These are phyloP conservation scores for Apogon talboti DNA, from an alignment of 2,797 vertebrate genomes.

Conservation along the genomic window DNA sequence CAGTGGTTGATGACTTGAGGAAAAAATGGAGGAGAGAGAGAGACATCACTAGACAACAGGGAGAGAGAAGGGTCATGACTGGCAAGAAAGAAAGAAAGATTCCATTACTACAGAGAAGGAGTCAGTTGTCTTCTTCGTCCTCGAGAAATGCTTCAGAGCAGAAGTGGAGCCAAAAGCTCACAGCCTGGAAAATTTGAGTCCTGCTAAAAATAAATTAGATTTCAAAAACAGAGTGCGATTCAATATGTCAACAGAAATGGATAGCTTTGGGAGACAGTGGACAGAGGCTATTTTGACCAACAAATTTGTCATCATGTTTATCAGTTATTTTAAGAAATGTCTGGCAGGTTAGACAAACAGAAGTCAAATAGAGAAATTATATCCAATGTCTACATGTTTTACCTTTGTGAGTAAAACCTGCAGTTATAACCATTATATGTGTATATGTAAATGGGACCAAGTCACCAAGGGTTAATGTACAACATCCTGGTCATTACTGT, in stretches of 20 bases:
- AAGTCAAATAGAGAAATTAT: background rate
- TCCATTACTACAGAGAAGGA: constrained; percentile 63
- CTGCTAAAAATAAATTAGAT: constrained; percentile 56
- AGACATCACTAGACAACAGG: constrained; percentile 60
- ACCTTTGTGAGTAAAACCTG: background rate
- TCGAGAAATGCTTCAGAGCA: constrained; percentile 56
- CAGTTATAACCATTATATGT: no score
- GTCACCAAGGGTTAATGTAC: no score
- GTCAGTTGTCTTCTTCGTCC: constrained; percentile 61
- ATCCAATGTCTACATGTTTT: background rate
- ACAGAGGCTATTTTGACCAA: constrained; percentile 20
- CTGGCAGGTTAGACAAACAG: background rate
- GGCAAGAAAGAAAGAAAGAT: constrained; percentile 52
- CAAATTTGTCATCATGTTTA: constrained; percentile 11
- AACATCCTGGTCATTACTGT: no score
- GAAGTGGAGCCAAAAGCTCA: constrained; percentile 61
- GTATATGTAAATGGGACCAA: no score
- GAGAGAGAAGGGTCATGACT: constrained; percentile 55
- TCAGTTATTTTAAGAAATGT: background rate
- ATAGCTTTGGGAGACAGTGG: constrained; percentile 14
- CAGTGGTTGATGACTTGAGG: constrained; percentile 72
- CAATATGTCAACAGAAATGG: constrained; percentile 38
- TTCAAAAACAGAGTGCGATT: constrained; percentile 32
- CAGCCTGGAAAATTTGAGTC: constrained; percentile 55
- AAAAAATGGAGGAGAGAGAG: constrained; percentile 46